phyloP scores from a whole-genome alignment of 2,113 vertebrate genomes.

The Thamnaconus septentrionalis region DNA sequence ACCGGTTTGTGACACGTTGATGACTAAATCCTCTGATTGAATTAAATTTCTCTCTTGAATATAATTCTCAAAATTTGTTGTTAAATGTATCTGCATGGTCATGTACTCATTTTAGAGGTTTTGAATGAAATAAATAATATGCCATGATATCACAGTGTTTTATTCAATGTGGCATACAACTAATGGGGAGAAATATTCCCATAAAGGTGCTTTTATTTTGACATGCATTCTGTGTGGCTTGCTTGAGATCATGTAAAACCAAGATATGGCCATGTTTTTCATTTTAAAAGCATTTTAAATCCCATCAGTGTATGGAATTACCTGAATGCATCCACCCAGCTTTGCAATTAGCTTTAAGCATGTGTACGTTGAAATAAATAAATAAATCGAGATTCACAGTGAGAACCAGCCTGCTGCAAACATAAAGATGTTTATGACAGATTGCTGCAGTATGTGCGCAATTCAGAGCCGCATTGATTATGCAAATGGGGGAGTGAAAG shows the following conservation, averaged over 20 bases:
- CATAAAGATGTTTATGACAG: not conserved
- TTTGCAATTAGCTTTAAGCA: not conserved
- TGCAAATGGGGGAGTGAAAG: constrained; percentile 1
- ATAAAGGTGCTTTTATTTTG: not conserved
- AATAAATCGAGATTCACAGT: not conserved
- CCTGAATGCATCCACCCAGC: not conserved
- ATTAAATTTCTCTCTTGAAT: no score
- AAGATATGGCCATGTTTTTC: not conserved
- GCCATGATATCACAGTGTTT: not conserved
- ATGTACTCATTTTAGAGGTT: not conserved
- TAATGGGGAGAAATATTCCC: no score
- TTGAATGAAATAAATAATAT: no score
- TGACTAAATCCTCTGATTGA: no score
- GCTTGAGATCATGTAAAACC: not conserved
- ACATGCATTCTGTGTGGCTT: constrained; percentile 3
- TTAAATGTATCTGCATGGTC: not conserved
- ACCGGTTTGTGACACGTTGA: no score
- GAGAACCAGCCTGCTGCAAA: not conserved
- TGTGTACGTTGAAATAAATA: not conserved
- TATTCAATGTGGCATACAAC: not conserved
- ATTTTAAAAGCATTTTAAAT: constrained; percentile 3
- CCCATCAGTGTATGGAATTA: not conserved
- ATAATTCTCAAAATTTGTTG: no score
- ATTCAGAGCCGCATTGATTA: constrained; percentile 10
- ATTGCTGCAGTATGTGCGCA: not conserved